Evolutionary conservation across 1,140 invertebrate genomes (phyloP).

Genomic region (Elymnias hypermnestra): DNA sequence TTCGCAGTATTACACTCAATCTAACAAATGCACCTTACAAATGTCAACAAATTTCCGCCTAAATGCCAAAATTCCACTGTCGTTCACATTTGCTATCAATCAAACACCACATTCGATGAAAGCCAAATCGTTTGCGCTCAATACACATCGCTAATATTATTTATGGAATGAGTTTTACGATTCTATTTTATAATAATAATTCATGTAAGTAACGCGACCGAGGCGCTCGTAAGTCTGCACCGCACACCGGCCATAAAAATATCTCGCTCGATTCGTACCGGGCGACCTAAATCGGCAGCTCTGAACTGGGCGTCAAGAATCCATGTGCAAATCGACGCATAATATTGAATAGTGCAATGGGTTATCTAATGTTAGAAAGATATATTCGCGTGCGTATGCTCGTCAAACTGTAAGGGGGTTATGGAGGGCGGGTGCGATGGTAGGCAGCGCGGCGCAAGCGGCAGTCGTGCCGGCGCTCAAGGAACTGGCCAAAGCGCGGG

Average conservation of each 20-base stretch:
- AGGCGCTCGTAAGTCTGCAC: conserved; percentile 57
- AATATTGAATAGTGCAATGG: conserved; percentile 1
- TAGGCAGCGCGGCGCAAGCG: conserved; percentile 44
- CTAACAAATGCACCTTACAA: conserved; percentile 58
- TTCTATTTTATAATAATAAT: conserved; percentile 62
- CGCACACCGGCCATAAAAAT: conserved; percentile 68
- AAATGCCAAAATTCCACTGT: conserved; percentile 47
- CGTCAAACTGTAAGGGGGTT: conserved; percentile 14
- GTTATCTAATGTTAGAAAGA: conserved; percentile 17
- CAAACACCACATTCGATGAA: conserved; percentile 21
- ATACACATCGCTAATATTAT: conserved; percentile 29
- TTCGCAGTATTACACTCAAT: conserved; percentile 26
- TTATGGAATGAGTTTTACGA: conserved; percentile 68
- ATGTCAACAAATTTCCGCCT: conserved; percentile 48
- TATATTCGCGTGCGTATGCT: conserved; percentile 16
- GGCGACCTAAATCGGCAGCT: conserved; percentile 65
- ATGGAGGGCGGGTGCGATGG: conserved; percentile 12
- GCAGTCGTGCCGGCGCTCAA: conserved; percentile 48
- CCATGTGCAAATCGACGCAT: conserved; percentile 32
- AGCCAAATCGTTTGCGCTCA: conserved; percentile 21
- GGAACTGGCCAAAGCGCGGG: conserved; percentile 58
- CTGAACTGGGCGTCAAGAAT: conserved; percentile 15
- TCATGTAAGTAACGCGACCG: conserved; percentile 53
- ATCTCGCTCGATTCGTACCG: conserved; percentile 66
- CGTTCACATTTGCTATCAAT: conserved; percentile 32